These are phyloP conservation scores for Siphamia tubifer DNA, from an alignment of 2,113 vertebrate genomes.

Conservation along the genomic window DNA sequence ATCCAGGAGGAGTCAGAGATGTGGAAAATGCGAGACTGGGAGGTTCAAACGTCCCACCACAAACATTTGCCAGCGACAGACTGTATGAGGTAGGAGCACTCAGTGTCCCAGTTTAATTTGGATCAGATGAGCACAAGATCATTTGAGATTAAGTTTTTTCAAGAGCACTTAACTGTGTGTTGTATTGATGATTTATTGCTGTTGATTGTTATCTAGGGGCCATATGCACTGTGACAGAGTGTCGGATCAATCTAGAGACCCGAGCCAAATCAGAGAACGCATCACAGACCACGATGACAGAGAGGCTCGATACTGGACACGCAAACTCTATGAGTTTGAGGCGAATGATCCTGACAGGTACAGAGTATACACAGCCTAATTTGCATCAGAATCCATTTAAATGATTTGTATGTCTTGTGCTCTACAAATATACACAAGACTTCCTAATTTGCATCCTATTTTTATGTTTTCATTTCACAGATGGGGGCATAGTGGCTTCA, in stretches of 20 bases:
- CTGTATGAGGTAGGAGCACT: conserved; percentile 37
- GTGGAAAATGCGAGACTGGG: conserved; percentile 94
- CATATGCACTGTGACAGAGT: conserved; percentile 92
- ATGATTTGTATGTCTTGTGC: too few relatives aligned
- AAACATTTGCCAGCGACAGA: conserved; percentile 68
- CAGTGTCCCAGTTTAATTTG: conserved; percentile 16
- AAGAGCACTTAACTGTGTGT: neutral
- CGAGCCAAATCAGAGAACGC: conserved; percentile 69
- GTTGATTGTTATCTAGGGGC: conserved; percentile 70
- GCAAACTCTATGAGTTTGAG: conserved; percentile 92
- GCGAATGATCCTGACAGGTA: conserved; percentile 93
- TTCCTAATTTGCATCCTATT: neutral
- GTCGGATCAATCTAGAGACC: conserved; percentile 76
- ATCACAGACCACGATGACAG: conserved; percentile 83
- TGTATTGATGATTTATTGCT: neutral
- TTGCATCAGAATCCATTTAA: neutral
- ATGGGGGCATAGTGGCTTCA: conserved; percentile 98
- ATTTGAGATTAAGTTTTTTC: neutral
- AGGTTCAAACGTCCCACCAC: conserved; percentile 81
- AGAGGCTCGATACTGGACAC: conserved; percentile 89
- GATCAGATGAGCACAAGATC: neutral
- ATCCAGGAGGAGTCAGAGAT: conserved; percentile 97
- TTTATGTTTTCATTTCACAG: conserved; percentile 53
- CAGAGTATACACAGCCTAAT: neutral
- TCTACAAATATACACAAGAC: neutral